phyloP scores from a whole-genome alignment of 1,140 invertebrate genomes.

The Eufriesea mexicana region DNA sequence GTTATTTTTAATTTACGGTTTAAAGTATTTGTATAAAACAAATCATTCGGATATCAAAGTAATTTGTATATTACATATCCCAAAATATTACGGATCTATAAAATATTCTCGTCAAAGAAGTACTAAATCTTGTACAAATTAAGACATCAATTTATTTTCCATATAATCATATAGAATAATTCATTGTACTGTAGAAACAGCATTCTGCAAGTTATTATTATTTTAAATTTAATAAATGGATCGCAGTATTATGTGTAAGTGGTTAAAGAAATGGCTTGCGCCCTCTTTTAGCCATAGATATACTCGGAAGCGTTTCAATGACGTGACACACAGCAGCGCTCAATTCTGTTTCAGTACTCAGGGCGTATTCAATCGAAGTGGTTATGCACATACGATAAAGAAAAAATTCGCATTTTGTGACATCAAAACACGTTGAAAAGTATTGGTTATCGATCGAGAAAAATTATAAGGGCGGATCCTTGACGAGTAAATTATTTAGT shows the following conservation, averaged over 20 bases:
- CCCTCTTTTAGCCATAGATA: constrained; percentile 51
- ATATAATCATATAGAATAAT: neutral
- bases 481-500: neutral
- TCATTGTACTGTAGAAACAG: too few relatives aligned
- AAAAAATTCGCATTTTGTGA: constrained; percentile 14
- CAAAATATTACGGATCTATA: too few relatives aligned
- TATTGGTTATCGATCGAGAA: constrained; percentile 10
- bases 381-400: constrained; percentile 19
- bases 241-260: neutral
- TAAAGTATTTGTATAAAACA: neutral
- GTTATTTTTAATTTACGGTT: too few relatives aligned
- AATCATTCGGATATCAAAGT: neutral
- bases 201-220: neutral
- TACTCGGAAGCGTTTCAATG: constrained; percentile 45
- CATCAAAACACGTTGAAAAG: neutral
- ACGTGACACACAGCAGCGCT: constrained; percentile 29
- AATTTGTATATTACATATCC: too few relatives aligned
- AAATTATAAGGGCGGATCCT: neutral
- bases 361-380: constrained; percentile 53
- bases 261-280: constrained; percentile 31
- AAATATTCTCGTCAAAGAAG: too few relatives aligned
- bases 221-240: neutral
- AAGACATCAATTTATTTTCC: neutral
- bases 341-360: constrained; percentile 48
- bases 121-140: too few relatives aligned